phyloP scores from a whole-genome alignment of 2,888 invertebrate genomes.

The Aphodius granarius region DNA sequence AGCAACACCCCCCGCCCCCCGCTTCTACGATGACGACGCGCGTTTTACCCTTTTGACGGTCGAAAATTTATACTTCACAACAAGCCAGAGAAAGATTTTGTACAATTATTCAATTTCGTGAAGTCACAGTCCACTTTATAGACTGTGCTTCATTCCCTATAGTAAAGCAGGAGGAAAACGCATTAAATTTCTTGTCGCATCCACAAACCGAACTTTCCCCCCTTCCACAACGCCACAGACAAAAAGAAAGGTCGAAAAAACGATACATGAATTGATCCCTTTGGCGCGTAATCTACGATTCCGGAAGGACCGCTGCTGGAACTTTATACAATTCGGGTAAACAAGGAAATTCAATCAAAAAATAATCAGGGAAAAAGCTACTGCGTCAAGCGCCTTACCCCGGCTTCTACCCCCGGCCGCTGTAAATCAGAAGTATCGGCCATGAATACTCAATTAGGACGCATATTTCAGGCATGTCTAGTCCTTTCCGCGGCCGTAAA shows the following conservation, averaged over 20 bases:
- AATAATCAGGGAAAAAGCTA: slow-evolving; percentile 38
- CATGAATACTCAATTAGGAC: slow-evolving; percentile 45
- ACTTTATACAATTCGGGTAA: slow-evolving; percentile 24
- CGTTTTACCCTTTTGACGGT: not conserved
- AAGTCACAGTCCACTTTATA: not conserved
- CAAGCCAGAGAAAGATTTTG: too few species aligned
- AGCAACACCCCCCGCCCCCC: not conserved
- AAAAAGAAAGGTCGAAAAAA: not conserved
- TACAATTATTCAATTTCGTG: too few species aligned
- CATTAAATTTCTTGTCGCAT: not conserved
- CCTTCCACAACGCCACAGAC: not conserved
- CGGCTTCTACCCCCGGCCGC: slow-evolving; percentile 9
- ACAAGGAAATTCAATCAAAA: slow-evolving; percentile 37
- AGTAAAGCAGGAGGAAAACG: not conserved
- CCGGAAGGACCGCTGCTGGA: not conserved
- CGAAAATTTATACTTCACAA: too few species aligned
- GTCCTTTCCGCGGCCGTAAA: slow-evolving; percentile 33
- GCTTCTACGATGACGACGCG: too few species aligned
- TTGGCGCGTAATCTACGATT: not conserved
- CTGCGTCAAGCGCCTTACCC: slow-evolving; percentile 11
- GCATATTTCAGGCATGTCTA: slow-evolving; percentile 38
- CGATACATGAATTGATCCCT: not conserved
- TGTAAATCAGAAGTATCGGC: slow-evolving; percentile 41
- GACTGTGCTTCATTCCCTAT: not conserved
- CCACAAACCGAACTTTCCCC: not conserved